Evolutionary conservation across 64 coral and sea anemone species (phyloP), one percentile per base, ranked within the genome.

Genomic region (Montipora cactus): DNA sequence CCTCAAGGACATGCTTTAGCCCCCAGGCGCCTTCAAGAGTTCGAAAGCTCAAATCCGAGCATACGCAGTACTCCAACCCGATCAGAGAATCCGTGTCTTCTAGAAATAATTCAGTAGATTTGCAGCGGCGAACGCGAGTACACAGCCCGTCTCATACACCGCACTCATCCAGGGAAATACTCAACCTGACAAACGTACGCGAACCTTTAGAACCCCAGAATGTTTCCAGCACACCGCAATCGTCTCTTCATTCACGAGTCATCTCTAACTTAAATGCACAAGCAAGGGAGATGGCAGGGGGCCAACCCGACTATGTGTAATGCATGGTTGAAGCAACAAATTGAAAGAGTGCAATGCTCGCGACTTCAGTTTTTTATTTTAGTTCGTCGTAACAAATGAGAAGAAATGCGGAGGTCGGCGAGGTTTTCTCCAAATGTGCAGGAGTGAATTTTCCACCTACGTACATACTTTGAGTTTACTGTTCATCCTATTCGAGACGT

Each of bases 251-350:
- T 50, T 44, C 82, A 67, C 64, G 67, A 9, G 61, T 81, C 2
- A 93, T 97, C n/a, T 94, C 95, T 7, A 77, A 75, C 11, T 61
- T 97, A 15, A 88, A 82, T 37, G 77, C 70, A 67, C 83, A 85
- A 68, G 87, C 92, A 37, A 91, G 95, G 62, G 95, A 97, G 77
- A 85, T 97, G 50, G 88, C 88, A 12, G 95, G 95, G 61, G 95
- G 95, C 0, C 75, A 94, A 67, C 89, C 95, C 12, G 95, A 97
- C 49, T 97, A 94, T 45, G 95, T 97, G 62, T 97, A 70, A 92
- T 22, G 4, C 67, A 1, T 74, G 79, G 21, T 15, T 14, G 59
- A 53, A 53, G 5, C 51, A 53, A 53, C 51, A 7, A 9, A 28
- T 9, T 53, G 9, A 53, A 53, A 64, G 59, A 11, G 13, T 15